phyloP scores from a whole-genome alignment of 2,797 vertebrate genomes.

The Loriculus beryllinus region DNA sequence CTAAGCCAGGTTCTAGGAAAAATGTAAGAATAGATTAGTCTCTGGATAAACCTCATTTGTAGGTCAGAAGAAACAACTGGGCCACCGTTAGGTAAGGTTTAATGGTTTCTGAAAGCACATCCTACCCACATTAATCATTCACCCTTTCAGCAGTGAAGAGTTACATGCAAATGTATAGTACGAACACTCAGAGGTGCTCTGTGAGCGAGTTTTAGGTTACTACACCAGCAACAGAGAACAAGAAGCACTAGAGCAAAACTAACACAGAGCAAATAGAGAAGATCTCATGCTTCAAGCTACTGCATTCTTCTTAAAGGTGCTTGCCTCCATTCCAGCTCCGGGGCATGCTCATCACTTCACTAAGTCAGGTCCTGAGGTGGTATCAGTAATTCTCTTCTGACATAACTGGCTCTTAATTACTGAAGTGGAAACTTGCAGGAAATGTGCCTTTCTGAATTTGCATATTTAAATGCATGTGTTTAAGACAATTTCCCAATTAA shows the following conservation, averaged over 20 bases:
- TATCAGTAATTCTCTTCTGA: background rate
- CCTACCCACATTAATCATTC: background rate
- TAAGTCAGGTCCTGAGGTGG: background rate
- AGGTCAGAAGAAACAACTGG: background rate
- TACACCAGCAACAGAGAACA: background rate
- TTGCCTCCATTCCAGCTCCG: background rate
- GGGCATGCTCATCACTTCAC: background rate
- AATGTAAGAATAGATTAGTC: background rate
- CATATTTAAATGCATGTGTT: background rate
- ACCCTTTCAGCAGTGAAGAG: background rate
- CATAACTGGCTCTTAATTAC: background rate
- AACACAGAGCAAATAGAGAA: background rate
- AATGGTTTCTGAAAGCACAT: background rate
- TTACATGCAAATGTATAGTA: background rate
- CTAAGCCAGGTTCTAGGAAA: constrained; percentile 11
- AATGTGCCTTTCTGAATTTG: background rate
- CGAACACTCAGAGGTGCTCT: background rate
- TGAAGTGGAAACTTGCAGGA: background rate
- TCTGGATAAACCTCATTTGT: background rate
- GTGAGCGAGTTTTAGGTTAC: background rate
- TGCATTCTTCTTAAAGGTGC: background rate
- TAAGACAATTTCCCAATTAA: background rate
- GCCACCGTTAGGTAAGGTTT: background rate
- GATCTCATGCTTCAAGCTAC: background rate
- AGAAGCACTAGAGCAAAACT: background rate